These are phyloP conservation scores for Magallana nippona DNA, from an alignment of 2,888 invertebrate species.

Conservation along the genomic window DNA sequence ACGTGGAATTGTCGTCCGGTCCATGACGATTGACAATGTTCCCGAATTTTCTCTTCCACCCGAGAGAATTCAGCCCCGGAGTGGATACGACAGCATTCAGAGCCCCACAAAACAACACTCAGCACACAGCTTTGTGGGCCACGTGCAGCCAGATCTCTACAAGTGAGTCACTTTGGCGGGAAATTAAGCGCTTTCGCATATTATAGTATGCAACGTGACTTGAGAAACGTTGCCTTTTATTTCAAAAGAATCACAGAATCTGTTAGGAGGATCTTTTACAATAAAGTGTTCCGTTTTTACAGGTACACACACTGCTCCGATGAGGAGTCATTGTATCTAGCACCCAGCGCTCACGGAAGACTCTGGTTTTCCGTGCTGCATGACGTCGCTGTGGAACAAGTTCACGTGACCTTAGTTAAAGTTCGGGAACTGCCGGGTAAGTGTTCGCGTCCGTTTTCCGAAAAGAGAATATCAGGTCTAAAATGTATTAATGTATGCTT, in stretches of 20 bases:
- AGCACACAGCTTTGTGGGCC: conserved; percentile 55
- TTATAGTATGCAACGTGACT: neutral
- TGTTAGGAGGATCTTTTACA: neutral
- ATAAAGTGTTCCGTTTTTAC: neutral
- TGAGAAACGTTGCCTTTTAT: no score
- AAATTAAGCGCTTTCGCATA: neutral
- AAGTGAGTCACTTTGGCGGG: conserved; percentile 51
- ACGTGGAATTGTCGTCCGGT: conserved; percentile 56
- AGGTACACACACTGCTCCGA: conserved; percentile 43
- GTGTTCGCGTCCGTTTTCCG: neutral
- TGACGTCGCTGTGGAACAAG: conserved; percentile 66
- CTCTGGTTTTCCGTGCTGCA: conserved; percentile 69
- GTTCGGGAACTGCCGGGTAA: conserved; percentile 71
- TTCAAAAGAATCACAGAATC: no score
- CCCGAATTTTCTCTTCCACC: conserved; percentile 66
- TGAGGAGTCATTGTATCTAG: conserved; percentile 55
- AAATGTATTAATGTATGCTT: neutral
- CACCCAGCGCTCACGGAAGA: conserved; percentile 60
- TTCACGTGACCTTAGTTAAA: conserved; percentile 72
- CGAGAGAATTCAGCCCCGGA: conserved; percentile 65
- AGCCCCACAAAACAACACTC: conserved; percentile 49
- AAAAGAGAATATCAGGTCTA: neutral
- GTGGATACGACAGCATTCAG: conserved; percentile 42
- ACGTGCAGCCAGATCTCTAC: conserved; percentile 63
- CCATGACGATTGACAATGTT: conserved; percentile 61